A percentile compares a stretch with the other conserved stretches of the same genome.
phyloP scores from a whole-genome alignment of 2,888 invertebrate species.

The Frankliniella fusca region DNA sequence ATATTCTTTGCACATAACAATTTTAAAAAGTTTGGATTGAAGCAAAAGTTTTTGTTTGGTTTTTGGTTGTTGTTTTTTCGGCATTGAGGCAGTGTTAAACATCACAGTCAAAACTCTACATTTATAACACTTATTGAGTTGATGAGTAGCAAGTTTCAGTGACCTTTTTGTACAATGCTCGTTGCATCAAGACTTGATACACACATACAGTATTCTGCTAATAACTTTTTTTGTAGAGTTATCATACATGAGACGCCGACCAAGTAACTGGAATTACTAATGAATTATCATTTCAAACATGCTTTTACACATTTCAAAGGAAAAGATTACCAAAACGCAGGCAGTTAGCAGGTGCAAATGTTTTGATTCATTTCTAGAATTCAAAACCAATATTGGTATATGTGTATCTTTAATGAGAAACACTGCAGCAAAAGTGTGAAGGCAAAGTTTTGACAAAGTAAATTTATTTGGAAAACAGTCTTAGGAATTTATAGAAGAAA shows the following conservation, averaged over 20 bases:
- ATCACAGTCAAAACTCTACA: background rate
- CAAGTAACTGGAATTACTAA: background rate
- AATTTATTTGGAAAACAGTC: background rate
- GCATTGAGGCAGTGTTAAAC: background rate
- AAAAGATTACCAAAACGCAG: background rate
- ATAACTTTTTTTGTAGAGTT: background rate
- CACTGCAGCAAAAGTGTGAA: background rate
- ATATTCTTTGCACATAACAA: no score
- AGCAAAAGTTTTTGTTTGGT: background rate
- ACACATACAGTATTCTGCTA: background rate
- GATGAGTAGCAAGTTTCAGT: background rate
- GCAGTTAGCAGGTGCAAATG: background rate
- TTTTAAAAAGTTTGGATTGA: background rate
- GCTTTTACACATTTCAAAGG: background rate
- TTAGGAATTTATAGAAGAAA: background rate
- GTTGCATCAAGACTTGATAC: background rate
- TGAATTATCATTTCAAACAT: background rate
- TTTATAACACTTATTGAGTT: background rate
- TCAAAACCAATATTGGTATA: background rate
- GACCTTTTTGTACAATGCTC: background rate
- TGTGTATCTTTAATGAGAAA: background rate
- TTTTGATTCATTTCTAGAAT: background rate
- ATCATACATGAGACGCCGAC: background rate
- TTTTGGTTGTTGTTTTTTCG: background rate
- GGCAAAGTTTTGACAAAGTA: background rate